Conservation (phyloP, 2,113 vertebrate species). For the Pituophis catenifer region DNA sequence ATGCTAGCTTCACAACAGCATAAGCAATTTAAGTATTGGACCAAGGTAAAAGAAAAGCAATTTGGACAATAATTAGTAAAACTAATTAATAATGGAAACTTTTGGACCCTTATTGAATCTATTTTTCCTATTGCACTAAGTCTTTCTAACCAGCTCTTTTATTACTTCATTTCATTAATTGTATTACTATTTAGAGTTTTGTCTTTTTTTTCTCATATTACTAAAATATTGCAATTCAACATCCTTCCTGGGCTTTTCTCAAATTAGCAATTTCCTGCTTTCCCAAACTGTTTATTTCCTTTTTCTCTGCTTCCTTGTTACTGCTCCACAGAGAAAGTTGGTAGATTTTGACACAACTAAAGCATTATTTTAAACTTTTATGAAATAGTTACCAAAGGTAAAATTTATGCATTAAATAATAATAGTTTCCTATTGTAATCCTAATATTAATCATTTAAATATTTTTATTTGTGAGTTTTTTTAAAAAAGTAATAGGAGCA, state of each 20-base stretch:
- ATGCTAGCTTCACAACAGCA: neutral
- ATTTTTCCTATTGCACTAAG: neutral
- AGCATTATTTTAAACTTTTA: neutral
- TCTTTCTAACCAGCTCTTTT: neutral
- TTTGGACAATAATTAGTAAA: neutral
- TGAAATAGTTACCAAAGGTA: neutral
- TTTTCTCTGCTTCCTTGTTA: neutral
- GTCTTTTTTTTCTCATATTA: neutral
- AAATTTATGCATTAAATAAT: neutral
- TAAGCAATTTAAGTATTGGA: neutral
- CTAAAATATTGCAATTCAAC: slow-evolving; percentile 9
- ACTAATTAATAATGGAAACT: neutral
- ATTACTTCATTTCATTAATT: neutral
- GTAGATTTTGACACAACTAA: neutral
- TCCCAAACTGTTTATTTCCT: neutral
- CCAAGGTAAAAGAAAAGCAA: neutral
- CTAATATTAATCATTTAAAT: neutral
- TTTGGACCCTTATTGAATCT: neutral
- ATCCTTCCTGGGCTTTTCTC: neutral
- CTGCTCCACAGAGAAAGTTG: neutral
- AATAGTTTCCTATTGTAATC: neutral
- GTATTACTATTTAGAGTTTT: neutral
- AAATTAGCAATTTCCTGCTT: neutral
- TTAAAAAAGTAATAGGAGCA: neutral
- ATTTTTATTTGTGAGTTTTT: neutral